phyloP scores from a whole-genome alignment of 2,113 vertebrate species.

The Orycteropus afer region DNA sequence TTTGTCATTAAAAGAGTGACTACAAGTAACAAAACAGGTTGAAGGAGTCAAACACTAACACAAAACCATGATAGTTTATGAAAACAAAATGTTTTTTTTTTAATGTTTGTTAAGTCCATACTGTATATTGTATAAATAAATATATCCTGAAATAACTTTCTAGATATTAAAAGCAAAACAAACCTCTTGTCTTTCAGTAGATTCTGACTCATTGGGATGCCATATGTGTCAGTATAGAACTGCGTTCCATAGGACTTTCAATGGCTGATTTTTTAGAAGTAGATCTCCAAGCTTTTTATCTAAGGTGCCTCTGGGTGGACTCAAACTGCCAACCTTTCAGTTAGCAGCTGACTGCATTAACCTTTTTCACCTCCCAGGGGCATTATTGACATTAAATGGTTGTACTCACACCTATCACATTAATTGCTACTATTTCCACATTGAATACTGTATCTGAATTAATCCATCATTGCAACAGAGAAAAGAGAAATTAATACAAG shows the following conservation, averaged over 20 bases:
- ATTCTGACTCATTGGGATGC: neutral
- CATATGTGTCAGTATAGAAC: neutral
- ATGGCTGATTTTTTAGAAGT: no score
- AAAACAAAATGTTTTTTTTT: neutral
- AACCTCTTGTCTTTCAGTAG: neutral
- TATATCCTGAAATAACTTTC: neutral
- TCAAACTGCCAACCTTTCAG: neutral
- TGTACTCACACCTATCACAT: neutral
- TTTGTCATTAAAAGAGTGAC: neutral
- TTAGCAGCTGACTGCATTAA: neutral
- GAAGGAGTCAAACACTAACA: neutral
- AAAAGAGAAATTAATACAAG: neutral
- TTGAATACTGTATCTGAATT: neutral
- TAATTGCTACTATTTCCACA: neutral
- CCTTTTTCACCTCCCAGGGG: neutral
- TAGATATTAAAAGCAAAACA: neutral
- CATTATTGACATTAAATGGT: neutral
- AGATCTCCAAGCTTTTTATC: neutral
- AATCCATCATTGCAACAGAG: neutral
- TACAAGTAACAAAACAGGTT: neutral
- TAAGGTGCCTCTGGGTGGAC: neutral
- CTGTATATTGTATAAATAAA: neutral
- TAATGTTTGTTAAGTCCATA: neutral
- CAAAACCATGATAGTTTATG: neutral
- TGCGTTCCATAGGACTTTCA: neutral